These are phyloP conservation scores for Brachyrhaphis roseni DNA, from an alignment of 2,797 vertebrate genomes.

Conservation along the genomic window DNA sequence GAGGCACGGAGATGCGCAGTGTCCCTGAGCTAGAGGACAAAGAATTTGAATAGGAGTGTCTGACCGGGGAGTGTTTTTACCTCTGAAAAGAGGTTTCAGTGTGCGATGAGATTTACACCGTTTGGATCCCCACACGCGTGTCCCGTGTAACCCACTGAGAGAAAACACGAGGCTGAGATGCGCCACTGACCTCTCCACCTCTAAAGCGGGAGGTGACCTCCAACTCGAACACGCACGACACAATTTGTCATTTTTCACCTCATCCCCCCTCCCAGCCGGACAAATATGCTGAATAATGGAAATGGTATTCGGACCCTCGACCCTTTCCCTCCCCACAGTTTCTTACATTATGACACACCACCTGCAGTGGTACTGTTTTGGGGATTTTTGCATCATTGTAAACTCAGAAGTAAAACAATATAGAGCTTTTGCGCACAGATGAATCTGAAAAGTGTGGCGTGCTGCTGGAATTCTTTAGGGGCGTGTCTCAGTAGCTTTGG, in stretches of 20 bases:
- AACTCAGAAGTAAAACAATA: not conserved
- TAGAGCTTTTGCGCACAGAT: not conserved
- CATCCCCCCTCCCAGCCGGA: not conserved
- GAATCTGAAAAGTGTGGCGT: not conserved
- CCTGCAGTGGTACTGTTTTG: not conserved
- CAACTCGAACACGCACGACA: conserved; percentile 20
- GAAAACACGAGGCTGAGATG: conserved; percentile 6
- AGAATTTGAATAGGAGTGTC: conserved; percentile 70
- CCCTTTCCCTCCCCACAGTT: not conserved
- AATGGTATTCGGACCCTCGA: not conserved
- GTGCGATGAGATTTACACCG: conserved; percentile 54
- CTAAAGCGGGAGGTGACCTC: conserved; percentile 10
- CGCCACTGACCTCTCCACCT: conserved; percentile 51
- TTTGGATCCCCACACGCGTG: conserved; percentile 48
- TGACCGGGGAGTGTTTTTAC: conserved; percentile 47
- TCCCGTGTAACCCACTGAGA: conserved; percentile 18
- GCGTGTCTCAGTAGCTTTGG: not conserved
- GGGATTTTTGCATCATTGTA: not conserved
- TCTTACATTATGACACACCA: not conserved
- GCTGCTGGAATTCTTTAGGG: not conserved
- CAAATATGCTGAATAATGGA: conserved; percentile 21
- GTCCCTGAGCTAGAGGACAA: conserved; percentile 82
- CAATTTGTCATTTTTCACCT: conserved; percentile 11
- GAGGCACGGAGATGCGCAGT: conserved; percentile 72
- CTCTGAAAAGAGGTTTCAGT: conserved; percentile 35